Percentiles rank a stretch among this genome's conserved stretches.
Evolutionary conservation across 2,888 invertebrate genomes (phyloP).

Genomic region (Drepanosiphum platanoidis): DNA sequence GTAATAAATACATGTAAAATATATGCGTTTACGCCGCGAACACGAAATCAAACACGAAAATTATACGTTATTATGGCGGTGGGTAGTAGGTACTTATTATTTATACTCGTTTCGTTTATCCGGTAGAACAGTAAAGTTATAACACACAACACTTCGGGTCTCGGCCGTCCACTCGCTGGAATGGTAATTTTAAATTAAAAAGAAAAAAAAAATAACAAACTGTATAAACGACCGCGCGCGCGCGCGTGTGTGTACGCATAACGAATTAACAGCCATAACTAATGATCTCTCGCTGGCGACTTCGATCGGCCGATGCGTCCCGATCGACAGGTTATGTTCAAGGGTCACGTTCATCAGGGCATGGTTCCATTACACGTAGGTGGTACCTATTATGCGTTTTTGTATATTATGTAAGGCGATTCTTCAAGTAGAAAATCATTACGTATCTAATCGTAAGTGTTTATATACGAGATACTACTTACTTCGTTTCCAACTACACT

Average conservation of each 20-base stretch:
- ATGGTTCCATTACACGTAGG: not conserved
- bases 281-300: constrained; percentile 23
- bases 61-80: constrained; percentile 28
- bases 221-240: not conserved
- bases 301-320: constrained; percentile 11
- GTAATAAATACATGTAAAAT: not conserved
- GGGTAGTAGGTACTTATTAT: constrained; percentile 9
- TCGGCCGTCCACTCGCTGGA: not conserved
- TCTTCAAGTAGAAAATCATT: not conserved
- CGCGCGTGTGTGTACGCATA: not conserved
- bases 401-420: too few species aligned
- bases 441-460: not conserved
- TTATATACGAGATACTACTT: not conserved
- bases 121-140: not conserved
- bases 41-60: constrained; percentile 30
- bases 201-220: not conserved
- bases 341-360: not conserved
- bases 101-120: constrained; percentile 12
- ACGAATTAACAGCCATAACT: constrained; percentile 38
- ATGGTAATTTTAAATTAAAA: constrained; percentile 27
- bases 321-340: constrained; percentile 10
- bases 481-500: not conserved
- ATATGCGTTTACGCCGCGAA: not conserved
- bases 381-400: not conserved
- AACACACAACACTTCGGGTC: not conserved